phyloP scores from a whole-genome alignment of 1,140 invertebrate species.

The Pentalonia nigronervosa region DNA sequence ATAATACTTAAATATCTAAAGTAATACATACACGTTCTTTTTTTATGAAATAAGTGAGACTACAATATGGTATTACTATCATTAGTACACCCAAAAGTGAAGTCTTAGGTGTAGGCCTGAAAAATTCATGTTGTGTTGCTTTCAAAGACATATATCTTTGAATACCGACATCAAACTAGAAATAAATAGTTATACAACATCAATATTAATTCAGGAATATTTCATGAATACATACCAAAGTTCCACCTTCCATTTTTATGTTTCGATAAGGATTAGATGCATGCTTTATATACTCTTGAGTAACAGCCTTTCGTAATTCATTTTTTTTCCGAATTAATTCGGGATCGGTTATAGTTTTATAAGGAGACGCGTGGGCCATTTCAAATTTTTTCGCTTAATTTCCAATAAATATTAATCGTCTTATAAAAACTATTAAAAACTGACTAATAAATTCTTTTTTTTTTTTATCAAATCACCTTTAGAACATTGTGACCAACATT shows the following conservation, averaged over 20 bases:
- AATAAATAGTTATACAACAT: background rate
- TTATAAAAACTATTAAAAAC: background rate
- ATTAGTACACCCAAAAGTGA: constrained; percentile 7
- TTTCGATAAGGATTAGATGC: constrained; percentile 32
- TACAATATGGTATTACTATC: background rate
- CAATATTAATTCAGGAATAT: background rate
- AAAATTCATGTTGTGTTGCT: constrained; percentile 43
- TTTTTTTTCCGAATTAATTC: constrained; percentile 50
- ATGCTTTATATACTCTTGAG: constrained; percentile 23
- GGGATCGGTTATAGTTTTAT: constrained; percentile 25
- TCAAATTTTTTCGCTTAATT: background rate
- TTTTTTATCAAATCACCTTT: constrained; percentile 37
- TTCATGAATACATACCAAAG: constrained; percentile 25
- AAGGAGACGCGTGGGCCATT: constrained; percentile 27
- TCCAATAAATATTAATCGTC: background rate
- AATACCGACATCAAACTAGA: constrained; percentile 51
- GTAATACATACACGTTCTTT: constrained; percentile 48
- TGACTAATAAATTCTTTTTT: background rate
- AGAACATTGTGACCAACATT: constrained; percentile 26
- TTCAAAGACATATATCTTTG: constrained; percentile 44
- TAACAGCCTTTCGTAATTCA: constrained; percentile 18
- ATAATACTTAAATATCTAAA: background rate
- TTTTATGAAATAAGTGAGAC: constrained; percentile 39
- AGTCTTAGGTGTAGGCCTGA: constrained; percentile 33
- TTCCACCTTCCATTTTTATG: constrained; percentile 48